These are phyloP conservation scores for Monoplex corrugatus DNA, from an alignment of 2,888 invertebrate species.

Conservation along the genomic window DNA sequence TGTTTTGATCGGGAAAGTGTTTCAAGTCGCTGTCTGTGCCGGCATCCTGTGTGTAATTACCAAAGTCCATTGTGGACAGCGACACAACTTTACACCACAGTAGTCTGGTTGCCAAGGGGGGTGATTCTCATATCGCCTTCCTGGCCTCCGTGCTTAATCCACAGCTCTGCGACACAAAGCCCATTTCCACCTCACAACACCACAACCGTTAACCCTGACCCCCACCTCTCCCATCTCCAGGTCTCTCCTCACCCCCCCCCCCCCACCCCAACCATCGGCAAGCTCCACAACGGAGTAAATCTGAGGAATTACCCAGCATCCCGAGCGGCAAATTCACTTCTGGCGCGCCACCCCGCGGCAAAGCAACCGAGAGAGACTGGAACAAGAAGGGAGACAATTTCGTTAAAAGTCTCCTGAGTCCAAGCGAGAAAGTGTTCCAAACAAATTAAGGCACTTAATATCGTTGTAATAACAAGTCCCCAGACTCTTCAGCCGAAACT, in stretches of 20 bases:
- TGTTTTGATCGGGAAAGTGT: neutral
- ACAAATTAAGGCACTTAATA: slow-evolving; percentile 58
- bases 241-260: neutral
- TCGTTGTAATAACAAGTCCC: slow-evolving; percentile 58
- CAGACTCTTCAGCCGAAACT: slow-evolving; percentile 9
- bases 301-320: slow-evolving; percentile 50
- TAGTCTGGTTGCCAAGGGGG: slow-evolving; percentile 34
- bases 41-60: neutral
- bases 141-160: slow-evolving; percentile 29
- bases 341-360: slow-evolving; percentile 41
- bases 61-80: neutral
- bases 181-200: slow-evolving; percentile 35
- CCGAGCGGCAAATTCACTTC: slow-evolving; percentile 54
- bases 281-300: slow-evolving; percentile 42
- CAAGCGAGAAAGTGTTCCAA: slow-evolving; percentile 47
- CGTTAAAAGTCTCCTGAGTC: slow-evolving; percentile 55
- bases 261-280: neutral
- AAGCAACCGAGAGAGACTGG: slow-evolving; percentile 30
- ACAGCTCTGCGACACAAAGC: slow-evolving; percentile 1
- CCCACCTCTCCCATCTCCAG: neutral
- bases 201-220: neutral
- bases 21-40: neutral
- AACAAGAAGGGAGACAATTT: slow-evolving; percentile 52
- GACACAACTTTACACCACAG: neutral
- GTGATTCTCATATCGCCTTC: slow-evolving; percentile 31